These are phyloP conservation scores for Picus viridis DNA, from an alignment of 2,797 vertebrate genomes.

Conservation along the genomic window DNA sequence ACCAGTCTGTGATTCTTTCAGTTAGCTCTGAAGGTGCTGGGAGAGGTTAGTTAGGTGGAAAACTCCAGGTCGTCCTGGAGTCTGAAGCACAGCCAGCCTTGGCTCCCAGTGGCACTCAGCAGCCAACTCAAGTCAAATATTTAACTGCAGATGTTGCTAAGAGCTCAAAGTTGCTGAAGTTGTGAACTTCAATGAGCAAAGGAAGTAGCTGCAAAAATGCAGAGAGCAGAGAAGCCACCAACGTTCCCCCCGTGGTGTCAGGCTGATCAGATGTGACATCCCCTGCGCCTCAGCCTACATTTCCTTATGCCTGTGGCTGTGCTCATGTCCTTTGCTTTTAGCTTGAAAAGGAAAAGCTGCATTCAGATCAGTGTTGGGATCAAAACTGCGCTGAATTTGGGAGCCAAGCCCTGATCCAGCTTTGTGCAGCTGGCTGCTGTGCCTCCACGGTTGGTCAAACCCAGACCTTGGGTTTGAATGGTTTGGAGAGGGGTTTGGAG, in stretches of 20 bases:
- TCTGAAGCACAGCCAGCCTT: conserved; percentile 16
- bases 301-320: background rate
- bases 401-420: background rate
- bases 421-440: background rate
- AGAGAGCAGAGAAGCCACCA: conserved; percentile 21
- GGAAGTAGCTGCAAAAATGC: conserved; percentile 23
- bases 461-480: conserved; percentile 1
- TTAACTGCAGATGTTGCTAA: conserved; percentile 58
- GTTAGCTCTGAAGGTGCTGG: background rate
- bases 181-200: background rate
- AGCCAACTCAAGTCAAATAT: conserved; percentile 59
- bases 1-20: too few species aligned
- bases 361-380: background rate
- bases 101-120: background rate
- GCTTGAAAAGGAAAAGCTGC: background rate
- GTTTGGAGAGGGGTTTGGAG: background rate
- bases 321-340: conserved; percentile 1
- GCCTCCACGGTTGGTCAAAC: background rate
- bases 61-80: conserved; percentile 40
- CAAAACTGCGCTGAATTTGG: background rate
- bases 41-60: conserved; percentile 1
- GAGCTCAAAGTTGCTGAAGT: conserved; percentile 43
- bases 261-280: conserved; percentile 53
- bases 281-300: background rate
- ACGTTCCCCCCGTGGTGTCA: background rate